A percentile compares a stretch with the other conserved stretches of the same genome.
Conservation (phyloP, 2,113 vertebrate species). For the Podarcis muralis region DNA sequence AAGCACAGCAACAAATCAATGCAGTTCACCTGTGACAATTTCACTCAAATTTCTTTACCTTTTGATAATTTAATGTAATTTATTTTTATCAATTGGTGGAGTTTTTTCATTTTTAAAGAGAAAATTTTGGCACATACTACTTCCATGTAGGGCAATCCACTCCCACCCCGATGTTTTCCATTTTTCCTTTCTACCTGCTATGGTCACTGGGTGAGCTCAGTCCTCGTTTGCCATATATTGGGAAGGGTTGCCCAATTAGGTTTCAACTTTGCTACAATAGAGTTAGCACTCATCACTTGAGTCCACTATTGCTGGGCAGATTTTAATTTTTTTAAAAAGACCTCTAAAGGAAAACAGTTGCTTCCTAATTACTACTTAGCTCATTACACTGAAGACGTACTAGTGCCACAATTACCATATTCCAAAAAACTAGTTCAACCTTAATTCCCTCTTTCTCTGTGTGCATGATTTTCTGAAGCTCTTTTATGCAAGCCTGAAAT, state of each 20-base stretch:
- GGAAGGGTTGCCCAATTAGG: not conserved
- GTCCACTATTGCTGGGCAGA: conserved; percentile 21
- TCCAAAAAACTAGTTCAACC: conserved; percentile 71
- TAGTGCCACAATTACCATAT: conserved; percentile 70
- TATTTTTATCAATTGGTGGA: not conserved
- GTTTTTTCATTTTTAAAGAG: not conserved
- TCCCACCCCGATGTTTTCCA: too few relatives aligned
- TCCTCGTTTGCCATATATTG: not conserved
- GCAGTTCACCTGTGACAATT: too few relatives aligned
- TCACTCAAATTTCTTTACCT: not conserved
- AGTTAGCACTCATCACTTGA: not conserved
- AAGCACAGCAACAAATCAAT: not conserved
- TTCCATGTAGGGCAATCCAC: too few relatives aligned
- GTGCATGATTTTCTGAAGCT: conserved; percentile 88
- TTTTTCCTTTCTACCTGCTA: too few relatives aligned
- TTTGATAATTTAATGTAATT: not conserved
- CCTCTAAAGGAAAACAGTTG: conserved; percentile 60
- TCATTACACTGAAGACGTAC: conserved; percentile 72
- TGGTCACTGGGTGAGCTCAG: not conserved
- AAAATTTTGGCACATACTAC: not conserved
- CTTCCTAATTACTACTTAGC: conserved; percentile 76
- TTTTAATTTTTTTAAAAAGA: not conserved
- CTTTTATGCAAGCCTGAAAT: conserved; percentile 95
- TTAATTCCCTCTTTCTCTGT: conserved; percentile 83
- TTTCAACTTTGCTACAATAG: not conserved